phyloP scores from a whole-genome alignment of 2,113 vertebrate species.

The Psittacula cyanocephala region DNA sequence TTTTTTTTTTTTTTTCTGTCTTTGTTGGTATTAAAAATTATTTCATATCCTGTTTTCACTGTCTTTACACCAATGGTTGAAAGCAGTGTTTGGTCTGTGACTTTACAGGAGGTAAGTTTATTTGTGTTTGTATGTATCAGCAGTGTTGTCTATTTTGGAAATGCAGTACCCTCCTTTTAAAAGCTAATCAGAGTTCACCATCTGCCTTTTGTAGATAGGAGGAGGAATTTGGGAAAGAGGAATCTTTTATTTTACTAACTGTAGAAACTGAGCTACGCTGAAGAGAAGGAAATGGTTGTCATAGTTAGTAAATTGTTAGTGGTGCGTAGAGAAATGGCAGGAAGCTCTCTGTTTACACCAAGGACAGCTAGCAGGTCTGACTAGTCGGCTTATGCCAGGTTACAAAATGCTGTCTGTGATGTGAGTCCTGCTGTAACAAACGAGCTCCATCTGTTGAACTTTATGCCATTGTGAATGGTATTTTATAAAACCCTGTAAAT shows the following conservation, averaged over 20 bases:
- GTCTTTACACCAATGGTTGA: constrained; percentile 79
- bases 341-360: neutral
- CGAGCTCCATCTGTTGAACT: neutral
- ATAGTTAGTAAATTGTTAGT: neutral
- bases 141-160: constrained; percentile 65
- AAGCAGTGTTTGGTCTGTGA: constrained; percentile 76
- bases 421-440: neutral
- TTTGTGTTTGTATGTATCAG: constrained; percentile 67
- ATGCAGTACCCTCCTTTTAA: constrained; percentile 79
- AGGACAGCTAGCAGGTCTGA: constrained; percentile 2
- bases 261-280: neutral
- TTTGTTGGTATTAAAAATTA: constrained; percentile 60
- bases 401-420: neutral
- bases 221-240: neutral
- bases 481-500: neutral
- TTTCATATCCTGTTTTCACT: constrained; percentile 72
- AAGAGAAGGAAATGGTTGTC: neutral
- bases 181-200: neutral
- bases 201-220: neutral
- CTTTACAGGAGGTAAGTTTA: constrained; percentile 81
- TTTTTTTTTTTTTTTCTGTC: neutral
- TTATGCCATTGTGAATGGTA: accelerated
- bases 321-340: neutral
- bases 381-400: neutral
- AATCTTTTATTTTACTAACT: neutral